Evolutionary conservation across 1,140 invertebrate species (phyloP).

Genomic region (Eueides isabella): DNA sequence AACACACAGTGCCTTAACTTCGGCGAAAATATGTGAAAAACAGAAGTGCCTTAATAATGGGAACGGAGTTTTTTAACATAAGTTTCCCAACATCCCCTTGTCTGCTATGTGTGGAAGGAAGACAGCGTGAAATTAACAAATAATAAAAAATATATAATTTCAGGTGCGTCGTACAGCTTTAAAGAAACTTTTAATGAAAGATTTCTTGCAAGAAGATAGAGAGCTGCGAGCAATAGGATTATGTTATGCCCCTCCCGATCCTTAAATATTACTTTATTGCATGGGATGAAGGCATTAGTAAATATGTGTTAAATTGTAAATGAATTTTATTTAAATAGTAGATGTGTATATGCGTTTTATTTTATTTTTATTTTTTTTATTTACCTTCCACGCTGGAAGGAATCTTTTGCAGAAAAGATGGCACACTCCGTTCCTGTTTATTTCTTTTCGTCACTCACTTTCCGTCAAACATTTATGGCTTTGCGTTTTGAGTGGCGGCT

Average conservation of each 20-base stretch:
- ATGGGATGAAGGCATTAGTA: background rate
- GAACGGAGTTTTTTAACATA: too few relatives aligned
- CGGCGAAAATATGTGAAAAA: too few relatives aligned
- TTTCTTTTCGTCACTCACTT: too few relatives aligned
- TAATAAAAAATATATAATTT: background rate
- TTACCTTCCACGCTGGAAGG: too few relatives aligned
- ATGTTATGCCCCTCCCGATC: constrained; percentile 61
- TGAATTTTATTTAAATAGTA: background rate
- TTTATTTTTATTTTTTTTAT: background rate
- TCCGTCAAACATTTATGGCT: too few relatives aligned
- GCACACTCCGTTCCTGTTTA: too few relatives aligned
- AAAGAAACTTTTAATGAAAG: constrained; percentile 65
- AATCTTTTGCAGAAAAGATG: too few relatives aligned
- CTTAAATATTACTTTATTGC: constrained; percentile 33
- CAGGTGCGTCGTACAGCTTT: constrained; percentile 67
- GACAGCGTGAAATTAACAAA: too few relatives aligned
- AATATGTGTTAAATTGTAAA: background rate
- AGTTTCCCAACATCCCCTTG: too few relatives aligned
- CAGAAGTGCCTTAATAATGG: background rate
- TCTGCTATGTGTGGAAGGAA: too few relatives aligned
- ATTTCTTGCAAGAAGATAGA: constrained; percentile 68
- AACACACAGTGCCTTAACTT: background rate
- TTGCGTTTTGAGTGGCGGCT: too few relatives aligned
- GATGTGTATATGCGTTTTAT: background rate
- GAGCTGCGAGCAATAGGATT: constrained; percentile 66